Evolutionary conservation across 2,888 invertebrate genomes (phyloP).

Genomic region (Eupithecia inturbata): DNA sequence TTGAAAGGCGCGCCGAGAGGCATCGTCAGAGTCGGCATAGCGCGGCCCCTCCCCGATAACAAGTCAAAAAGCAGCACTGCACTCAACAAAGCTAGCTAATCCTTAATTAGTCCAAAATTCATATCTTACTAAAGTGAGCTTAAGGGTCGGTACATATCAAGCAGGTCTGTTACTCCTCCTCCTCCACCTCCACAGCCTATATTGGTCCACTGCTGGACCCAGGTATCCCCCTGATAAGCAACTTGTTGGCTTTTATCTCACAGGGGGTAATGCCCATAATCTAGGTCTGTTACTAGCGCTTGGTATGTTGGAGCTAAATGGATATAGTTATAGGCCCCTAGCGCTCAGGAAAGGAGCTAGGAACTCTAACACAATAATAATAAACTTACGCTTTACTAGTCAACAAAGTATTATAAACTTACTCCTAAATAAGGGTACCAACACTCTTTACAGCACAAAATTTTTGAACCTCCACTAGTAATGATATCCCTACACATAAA

Average conservation of each 20-base stretch:
- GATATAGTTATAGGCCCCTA: constrained; percentile 31
- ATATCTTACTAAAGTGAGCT: constrained; percentile 70
- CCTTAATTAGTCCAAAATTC: constrained; percentile 78
- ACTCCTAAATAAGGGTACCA: constrained; percentile 54
- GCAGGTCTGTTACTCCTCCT: too few relatives aligned
- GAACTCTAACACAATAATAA: constrained; percentile 76
- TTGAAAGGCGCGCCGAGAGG: constrained; percentile 97
- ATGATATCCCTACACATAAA: constrained; percentile 7
- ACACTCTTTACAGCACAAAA: constrained; percentile 67
- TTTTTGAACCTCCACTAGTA: constrained; percentile 42
- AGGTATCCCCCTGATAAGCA: too few relatives aligned
- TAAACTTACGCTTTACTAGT: constrained; percentile 79
- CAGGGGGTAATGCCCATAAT: too few relatives aligned
- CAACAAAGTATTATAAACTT: constrained; percentile 52
- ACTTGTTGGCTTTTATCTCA: too few relatives aligned
- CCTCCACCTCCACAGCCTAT: too few relatives aligned
- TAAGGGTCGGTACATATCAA: constrained; percentile 60
- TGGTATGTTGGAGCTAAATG: constrained; percentile 44
- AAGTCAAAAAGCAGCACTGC: constrained; percentile 76
- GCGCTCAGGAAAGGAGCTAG: constrained; percentile 35
- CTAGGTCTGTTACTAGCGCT: constrained; percentile 36
- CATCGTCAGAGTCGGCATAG: constrained; percentile 94
- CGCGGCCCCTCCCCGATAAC: constrained; percentile 88
- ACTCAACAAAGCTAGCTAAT: constrained; percentile 77
- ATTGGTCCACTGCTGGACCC: too few relatives aligned